Evolutionary conservation across 2,888 invertebrate genomes (phyloP).

Genomic region (Acrocyrtus sp.): DNA sequence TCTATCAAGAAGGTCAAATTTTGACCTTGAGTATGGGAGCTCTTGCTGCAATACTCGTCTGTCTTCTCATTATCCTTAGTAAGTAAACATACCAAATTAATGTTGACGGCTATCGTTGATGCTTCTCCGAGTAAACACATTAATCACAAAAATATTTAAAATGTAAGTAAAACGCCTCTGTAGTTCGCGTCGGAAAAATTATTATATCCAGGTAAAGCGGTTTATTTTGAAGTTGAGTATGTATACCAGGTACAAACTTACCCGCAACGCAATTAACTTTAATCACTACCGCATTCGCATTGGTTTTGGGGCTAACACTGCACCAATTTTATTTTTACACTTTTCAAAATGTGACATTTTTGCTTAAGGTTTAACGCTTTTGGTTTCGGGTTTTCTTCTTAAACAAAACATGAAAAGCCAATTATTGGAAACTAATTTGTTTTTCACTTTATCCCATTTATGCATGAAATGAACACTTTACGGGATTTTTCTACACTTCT

Average conservation of each 20-base stretch:
- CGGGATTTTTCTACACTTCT: not conserved
- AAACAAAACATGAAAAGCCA: too few relatives aligned
- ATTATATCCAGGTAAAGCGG: not conserved
- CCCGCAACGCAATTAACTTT: too few relatives aligned
- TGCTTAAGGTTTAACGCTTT: not conserved
- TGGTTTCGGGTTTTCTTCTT: not conserved
- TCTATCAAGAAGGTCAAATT: constrained; percentile 93
- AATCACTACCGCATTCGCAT: too few relatives aligned
- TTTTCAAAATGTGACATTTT: not conserved
- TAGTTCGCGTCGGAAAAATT: constrained; percentile 33
- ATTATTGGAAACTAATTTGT: too few relatives aligned
- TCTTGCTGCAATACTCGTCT: constrained; percentile 95
- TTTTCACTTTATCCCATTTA: not conserved
- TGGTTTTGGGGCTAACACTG: not conserved
- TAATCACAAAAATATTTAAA: too few relatives aligned
- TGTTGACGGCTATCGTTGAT: too few relatives aligned
- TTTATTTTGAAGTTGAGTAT: not conserved
- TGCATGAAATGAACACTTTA: not conserved
- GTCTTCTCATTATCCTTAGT: constrained; percentile 88
- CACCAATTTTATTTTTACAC: not conserved
- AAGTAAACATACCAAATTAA: constrained; percentile 70
- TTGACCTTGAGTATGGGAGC: constrained; percentile 97
- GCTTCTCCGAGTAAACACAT: too few relatives aligned
- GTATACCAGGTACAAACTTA: not conserved
- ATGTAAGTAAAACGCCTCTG: constrained; percentile 35